These are phyloP conservation scores for Sipunculus nudus DNA, from an alignment of 2,888 invertebrate species.

Conservation along the genomic window DNA sequence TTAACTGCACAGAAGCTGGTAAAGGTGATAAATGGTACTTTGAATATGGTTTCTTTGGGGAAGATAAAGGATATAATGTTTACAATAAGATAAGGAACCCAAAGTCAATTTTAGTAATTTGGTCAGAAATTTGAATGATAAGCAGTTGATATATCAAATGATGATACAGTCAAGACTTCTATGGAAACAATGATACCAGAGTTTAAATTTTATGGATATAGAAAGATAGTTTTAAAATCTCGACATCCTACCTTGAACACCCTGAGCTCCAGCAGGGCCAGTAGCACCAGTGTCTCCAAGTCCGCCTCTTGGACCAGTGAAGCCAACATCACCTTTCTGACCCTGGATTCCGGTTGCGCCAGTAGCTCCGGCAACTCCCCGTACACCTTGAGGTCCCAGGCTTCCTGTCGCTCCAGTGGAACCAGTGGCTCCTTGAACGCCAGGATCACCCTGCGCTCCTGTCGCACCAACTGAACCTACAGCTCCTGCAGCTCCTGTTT, in stretches of 20 bases:
- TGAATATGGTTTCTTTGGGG: too few species aligned
- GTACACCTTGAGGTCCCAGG: background rate
- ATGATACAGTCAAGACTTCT: too few species aligned
- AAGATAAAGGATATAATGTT: too few species aligned
- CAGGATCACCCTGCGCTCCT: conserved; percentile 7
- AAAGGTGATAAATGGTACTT: too few species aligned
- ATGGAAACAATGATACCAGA: too few species aligned
- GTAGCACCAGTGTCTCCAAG: conserved; percentile 3
- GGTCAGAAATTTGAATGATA: too few species aligned
- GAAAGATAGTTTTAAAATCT: background rate
- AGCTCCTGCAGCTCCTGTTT: background rate
- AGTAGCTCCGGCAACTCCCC: conserved; percentile 17
- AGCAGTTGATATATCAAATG: too few species aligned
- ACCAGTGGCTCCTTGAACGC: background rate
- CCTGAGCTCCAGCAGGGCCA: conserved; percentile 4
- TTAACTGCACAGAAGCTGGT: too few species aligned
- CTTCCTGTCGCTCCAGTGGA: background rate
- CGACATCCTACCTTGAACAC: background rate
- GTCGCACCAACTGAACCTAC: conserved; percentile 6
- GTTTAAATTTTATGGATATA: too few species aligned
- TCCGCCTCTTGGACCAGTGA: conserved; percentile 4
- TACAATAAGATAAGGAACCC: too few species aligned
- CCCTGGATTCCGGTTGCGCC: conserved; percentile 16
- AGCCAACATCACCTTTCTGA: background rate
- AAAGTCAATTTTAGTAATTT: too few species aligned